Conservation (phyloP, 2,888 invertebrate species). For the Exocentrus adspersus region DNA sequence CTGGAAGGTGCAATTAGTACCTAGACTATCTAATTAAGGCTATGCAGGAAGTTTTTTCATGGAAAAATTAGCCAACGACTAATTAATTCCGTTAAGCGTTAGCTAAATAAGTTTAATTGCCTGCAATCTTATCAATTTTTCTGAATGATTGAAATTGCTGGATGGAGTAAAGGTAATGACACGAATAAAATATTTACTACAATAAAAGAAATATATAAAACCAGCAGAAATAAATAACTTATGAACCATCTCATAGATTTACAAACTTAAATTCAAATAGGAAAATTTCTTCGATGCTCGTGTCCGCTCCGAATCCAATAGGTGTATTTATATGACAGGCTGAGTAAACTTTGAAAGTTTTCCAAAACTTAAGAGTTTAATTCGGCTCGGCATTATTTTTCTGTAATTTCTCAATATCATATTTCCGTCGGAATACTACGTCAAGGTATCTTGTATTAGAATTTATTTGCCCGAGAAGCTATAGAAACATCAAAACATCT, state of each 20-base stretch:
- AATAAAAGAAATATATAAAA: too few species aligned
- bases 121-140: background rate
- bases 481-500: too few species aligned
- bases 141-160: too few species aligned
- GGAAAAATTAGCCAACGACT: background rate
- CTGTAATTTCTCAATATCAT: background rate
- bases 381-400: conserved; percentile 1
- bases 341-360: conserved; percentile 4
- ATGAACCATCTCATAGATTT: too few species aligned
- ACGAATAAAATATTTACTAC: too few species aligned
- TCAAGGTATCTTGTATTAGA: background rate
- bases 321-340: conserved; percentile 6
- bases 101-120: background rate
- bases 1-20: background rate
- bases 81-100: conserved; percentile 1
- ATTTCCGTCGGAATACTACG: background rate
- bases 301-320: conserved; percentile 6
- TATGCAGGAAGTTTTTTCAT: background rate
- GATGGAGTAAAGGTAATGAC: too few species aligned
- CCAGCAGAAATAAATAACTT: too few species aligned
- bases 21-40: background rate
- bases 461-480: background rate
- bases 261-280: too few species aligned
- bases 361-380: conserved; percentile 3
- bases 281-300: background rate